Evolutionary conservation across 1,140 invertebrate species (phyloP).

Genomic region (Latrodectus geometricus): DNA sequence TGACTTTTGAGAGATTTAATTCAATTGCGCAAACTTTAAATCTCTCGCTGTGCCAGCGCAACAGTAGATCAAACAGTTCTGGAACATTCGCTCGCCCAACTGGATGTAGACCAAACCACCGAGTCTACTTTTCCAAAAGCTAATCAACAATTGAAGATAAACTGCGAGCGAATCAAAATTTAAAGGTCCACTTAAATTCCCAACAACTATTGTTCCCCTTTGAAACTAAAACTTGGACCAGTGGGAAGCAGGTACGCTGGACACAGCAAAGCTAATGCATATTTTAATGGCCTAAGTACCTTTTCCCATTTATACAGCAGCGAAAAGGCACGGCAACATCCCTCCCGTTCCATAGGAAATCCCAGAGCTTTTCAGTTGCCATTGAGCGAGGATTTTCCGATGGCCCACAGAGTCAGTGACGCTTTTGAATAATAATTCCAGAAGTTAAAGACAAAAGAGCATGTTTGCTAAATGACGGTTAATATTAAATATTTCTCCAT

Average conservation of each 20-base stretch:
- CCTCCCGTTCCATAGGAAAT: slow-evolving; percentile 5
- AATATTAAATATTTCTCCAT: slow-evolving; percentile 13
- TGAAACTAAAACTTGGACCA: slow-evolving; percentile 57
- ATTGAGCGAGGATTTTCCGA: slow-evolving; percentile 37
- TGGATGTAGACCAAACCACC: background rate
- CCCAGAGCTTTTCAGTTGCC: slow-evolving; percentile 16
- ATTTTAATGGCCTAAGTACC: slow-evolving; percentile 39
- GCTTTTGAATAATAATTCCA: slow-evolving; percentile 15
- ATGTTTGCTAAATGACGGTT: slow-evolving; percentile 28
- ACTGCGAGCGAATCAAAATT: slow-evolving; percentile 50
- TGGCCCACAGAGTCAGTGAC: background rate
- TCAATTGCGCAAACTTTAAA: slow-evolving; percentile 51
- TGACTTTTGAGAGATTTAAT: slow-evolving; percentile 21
- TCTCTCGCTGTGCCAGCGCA: background rate
- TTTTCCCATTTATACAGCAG: background rate
- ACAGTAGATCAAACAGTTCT: slow-evolving; percentile 30
- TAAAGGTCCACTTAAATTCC: slow-evolving; percentile 53
- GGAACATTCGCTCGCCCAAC: background rate
- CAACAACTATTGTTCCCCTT: slow-evolving; percentile 58
- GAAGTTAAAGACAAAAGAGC: slow-evolving; percentile 13
- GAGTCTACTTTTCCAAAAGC: slow-evolving; percentile 44
- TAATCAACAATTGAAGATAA: slow-evolving; percentile 61
- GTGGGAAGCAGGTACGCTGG: background rate
- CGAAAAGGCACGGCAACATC: slow-evolving; percentile 12
- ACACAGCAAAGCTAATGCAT: slow-evolving; percentile 32